Base-by-base conservation (phyloP, 1,140 invertebrate species). In the Cydia strobilella region DNA sequence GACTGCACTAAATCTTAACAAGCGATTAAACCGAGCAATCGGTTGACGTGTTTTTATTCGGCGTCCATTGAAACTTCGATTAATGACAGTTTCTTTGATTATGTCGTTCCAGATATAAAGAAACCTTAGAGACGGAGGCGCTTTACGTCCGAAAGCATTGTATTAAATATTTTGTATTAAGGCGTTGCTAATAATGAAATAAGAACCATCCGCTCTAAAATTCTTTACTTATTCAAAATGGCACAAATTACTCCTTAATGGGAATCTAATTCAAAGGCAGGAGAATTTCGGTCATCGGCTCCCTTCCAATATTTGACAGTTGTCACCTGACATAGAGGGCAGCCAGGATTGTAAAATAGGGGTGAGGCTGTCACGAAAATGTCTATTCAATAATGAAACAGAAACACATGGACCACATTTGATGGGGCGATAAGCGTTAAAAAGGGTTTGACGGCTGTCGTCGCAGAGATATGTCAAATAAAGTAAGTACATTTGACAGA, bases 1-100 rank as follows among this genome's bases (percentile, higher is more conserved):
- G 65, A 10, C n/a, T 69, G n/a, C 35, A 35, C n/a, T 69, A 69
- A 69, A 69, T 69, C 65, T 69, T 69, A 39, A 42, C 35, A 39
- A 69, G 65, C 65, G 31, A 69, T 42, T 69, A 69, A 69, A 18
- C 65, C 65, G 23, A 27, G 27, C 63, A 54, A 54, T 54, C 54
- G 15, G 20, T 59, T 23, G 54, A 59, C 20, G 15, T 23, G 18
- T 23, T 59, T 59, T 20, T 59, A 59, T 59, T 59, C 54, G 20
- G 54, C 54, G n/a, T 54, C 20, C n/a, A 54, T 59, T 59, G 54
- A 59, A 59, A 59, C 18, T 9, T 23, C 9, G n/a, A 59, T 59
- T 59, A 20, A 59, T 10, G 54, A 23, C n/a, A 59, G 54, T 59
- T 59, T 59, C 54, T 23, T 23, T 59, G 18, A 59, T 54, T 59